A percentile compares a stretch with the other conserved stretches of the same genome.
phyloP scores from a whole-genome alignment of 2,113 vertebrate species.

The Pelvicachromis taeniatus region DNA sequence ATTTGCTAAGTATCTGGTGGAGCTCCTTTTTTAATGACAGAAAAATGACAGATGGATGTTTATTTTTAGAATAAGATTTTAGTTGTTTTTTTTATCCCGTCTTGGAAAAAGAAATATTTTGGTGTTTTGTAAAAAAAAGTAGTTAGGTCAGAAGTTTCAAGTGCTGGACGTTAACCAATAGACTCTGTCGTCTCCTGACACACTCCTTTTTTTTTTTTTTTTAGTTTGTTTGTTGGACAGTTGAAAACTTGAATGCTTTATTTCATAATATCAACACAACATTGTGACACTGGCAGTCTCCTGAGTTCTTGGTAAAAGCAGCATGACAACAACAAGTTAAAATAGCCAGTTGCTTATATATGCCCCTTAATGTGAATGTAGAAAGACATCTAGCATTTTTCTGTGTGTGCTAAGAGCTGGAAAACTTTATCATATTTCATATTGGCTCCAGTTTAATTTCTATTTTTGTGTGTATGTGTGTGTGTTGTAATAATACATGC shows the following conservation, averaged over 20 bases:
- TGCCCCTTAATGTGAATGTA: not conserved
- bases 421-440: too few relatives aligned
- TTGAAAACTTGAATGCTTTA: not conserved
- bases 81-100: not conserved
- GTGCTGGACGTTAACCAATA: fast-evolving
- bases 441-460: too few relatives aligned
- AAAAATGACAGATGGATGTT: not conserved
- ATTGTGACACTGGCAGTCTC: not conserved
- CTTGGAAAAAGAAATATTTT: not conserved
- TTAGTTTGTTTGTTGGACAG: not conserved
- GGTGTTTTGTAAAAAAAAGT: not conserved
- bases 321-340: not conserved
- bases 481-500: not conserved
- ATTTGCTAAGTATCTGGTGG: not conserved
- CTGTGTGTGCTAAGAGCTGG: too few relatives aligned
- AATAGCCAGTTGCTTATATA: not conserved
- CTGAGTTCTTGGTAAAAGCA: not conserved
- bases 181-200: not conserved
- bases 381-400: not conserved
- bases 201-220: not conserved
- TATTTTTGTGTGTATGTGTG: not conserved
- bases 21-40: not conserved
- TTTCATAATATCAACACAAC: not conserved
- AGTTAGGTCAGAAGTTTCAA: not conserved
- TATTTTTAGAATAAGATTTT: not conserved